A percentile compares a stretch with the other conserved stretches of the same genome.
Evolutionary conservation across 1,140 invertebrate genomes (phyloP).

Genomic region (Trichomalopsis sarcophagae): DNA sequence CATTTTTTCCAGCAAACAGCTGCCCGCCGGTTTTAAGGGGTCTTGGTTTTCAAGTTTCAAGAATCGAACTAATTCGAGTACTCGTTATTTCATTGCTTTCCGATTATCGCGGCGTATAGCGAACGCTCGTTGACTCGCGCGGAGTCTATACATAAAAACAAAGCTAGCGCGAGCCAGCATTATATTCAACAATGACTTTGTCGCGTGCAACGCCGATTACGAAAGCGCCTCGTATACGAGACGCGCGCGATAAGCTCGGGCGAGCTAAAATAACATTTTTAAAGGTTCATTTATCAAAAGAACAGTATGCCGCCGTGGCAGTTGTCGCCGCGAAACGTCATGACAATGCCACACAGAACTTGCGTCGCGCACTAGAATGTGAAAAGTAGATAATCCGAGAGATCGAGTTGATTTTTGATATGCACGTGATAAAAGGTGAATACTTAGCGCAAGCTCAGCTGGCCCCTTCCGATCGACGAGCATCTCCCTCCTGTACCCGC

Average conservation of each 20-base stretch:
- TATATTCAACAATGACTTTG: too few species aligned
- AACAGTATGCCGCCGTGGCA: constrained; percentile 16
- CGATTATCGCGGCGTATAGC: too few species aligned
- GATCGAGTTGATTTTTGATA: background rate
- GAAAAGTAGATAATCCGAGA: too few species aligned
- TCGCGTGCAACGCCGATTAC: too few species aligned
- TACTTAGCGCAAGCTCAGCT: constrained; percentile 33
- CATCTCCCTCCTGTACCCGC: background rate
- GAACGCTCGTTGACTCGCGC: too few species aligned
- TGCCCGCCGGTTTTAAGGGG: too few species aligned
- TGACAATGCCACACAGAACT: constrained; percentile 43
- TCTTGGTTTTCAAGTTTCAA: too few species aligned
- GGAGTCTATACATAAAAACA: background rate
- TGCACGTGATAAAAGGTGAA: constrained; percentile 46
- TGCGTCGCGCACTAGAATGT: constrained; percentile 8
- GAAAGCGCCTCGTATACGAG: too few species aligned
- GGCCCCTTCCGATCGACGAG: background rate
- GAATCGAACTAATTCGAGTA: too few species aligned
- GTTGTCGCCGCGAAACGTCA: background rate
- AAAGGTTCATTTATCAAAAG: constrained; percentile 36
- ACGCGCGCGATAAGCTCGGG: background rate
- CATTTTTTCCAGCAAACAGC: too few species aligned
- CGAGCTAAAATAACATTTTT: background rate
- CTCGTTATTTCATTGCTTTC: too few species aligned
- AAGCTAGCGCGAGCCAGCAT: too few species aligned